A percentile compares a stretch with the other conserved stretches of the same genome.
Conservation (phyloP, 2,888 invertebrate genomes). For the Adelognathus sp. region DNA sequence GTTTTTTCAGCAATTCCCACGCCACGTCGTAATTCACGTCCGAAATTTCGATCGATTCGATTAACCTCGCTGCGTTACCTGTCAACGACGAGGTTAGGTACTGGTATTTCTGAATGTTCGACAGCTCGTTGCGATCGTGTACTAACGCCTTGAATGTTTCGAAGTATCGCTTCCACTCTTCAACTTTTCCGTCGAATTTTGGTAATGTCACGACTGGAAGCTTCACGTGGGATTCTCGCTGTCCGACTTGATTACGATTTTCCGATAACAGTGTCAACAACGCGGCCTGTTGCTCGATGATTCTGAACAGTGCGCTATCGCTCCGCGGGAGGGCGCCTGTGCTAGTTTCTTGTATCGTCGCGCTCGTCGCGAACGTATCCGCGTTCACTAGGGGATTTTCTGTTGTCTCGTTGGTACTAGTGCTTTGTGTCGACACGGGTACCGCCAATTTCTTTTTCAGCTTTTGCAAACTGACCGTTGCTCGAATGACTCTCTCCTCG, state of each 20-base stretch:
- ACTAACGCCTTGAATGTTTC: slow-evolving; percentile 58
- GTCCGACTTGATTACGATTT: slow-evolving; percentile 19
- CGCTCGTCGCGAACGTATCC: too few species aligned
- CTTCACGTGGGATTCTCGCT: slow-evolving; percentile 29
- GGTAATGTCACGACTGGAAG: slow-evolving; percentile 52
- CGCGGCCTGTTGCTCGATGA: slow-evolving; percentile 33
- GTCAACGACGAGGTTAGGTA: slow-evolving; percentile 54
- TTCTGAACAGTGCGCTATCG: background rate
- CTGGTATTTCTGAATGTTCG: slow-evolving; percentile 56
- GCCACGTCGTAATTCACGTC: slow-evolving; percentile 53
- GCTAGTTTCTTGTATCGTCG: too few species aligned
- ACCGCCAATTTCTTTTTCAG: too few species aligned
- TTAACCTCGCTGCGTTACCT: slow-evolving; percentile 43
- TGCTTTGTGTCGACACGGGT: too few species aligned
- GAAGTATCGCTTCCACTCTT: slow-evolving; percentile 55
- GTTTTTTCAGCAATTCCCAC: slow-evolving; percentile 50
- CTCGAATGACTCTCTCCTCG: too few species aligned
- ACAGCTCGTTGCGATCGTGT: slow-evolving; percentile 39
- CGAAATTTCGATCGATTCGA: slow-evolving; percentile 55
- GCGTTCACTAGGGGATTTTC: too few species aligned
- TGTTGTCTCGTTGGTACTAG: too few species aligned
- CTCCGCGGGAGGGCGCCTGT: too few species aligned
- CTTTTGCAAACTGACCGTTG: too few species aligned
- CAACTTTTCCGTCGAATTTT: slow-evolving; percentile 55
- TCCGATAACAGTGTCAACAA: background rate